Evolutionary conservation across 2,797 vertebrate genomes (phyloP), one percentile per base, ranked within the genome.

Genomic region (Onychomys arenicola): DNA sequence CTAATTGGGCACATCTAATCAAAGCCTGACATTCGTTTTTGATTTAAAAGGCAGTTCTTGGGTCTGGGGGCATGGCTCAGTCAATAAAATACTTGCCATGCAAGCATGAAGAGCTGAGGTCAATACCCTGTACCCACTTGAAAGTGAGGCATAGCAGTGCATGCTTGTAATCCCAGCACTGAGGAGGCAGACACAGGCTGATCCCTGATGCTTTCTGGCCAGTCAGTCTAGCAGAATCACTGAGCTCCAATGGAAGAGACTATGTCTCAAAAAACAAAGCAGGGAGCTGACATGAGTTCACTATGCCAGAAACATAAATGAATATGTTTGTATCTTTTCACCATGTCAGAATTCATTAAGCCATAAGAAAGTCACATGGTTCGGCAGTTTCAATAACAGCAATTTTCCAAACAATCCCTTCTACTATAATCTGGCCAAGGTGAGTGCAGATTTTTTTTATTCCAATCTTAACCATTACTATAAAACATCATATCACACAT

Each of bases 1-100:
- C 81, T 89, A 89, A 92, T 12, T 92, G 43, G 43, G 9, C n/a
- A 89, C 93, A 82, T 8, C 21, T 75, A 91, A 83, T 75, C 29
- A 84, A 87, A 83, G 17, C 13, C 32, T 29, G 37, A 37, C 27
- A 83, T n/a, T 12, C 1, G 6, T 75, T 94, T 78, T 21, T 57
- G 71, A 65, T 57, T 23, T 88, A 88, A 88, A 40, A 59, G n/a
- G n/a, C 17, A 40, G 16, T 73, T 40, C 67, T 73, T 40, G 19
- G 9, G 49, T 9, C 49, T 87, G 46, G 25, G 12, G n/a, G 55
- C 12, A 69, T 69, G 13, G 34, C 12, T 69, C 67, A 3, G 23
- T 87, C 34, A 71, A 87, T 71, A 40, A 55, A 55, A 21, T 29
- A 9, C 65, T 86, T 86, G 46, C 23, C 52, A 19, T 87, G 49